These are phyloP conservation scores for Koerneria pararmatus DNA, from an alignment of 2,888 invertebrate genomes.

Conservation along the genomic window DNA sequence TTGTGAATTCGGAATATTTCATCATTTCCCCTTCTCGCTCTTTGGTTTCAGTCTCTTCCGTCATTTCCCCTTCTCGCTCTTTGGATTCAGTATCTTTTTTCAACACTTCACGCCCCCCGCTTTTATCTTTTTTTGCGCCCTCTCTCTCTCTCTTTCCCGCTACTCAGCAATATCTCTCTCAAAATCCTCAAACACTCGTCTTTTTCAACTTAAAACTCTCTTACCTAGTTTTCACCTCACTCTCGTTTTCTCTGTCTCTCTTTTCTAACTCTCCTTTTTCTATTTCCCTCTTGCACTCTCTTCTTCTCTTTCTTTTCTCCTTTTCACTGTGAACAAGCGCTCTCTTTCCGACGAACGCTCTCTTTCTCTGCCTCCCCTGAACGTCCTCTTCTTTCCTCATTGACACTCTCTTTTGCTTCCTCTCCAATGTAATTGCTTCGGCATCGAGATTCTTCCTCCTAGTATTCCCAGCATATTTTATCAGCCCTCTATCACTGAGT, in stretches of 20 bases:
- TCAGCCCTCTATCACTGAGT: too few species aligned
- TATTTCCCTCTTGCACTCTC: conserved; percentile 24
- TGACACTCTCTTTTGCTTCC: too few species aligned
- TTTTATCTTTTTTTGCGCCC: not conserved
- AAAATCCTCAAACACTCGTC: not conserved
- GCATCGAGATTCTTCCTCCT: too few species aligned
- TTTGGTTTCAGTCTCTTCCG: not conserved
- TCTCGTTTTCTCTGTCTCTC: conserved; percentile 11
- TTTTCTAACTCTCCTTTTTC: conserved; percentile 17
- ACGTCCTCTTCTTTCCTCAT: too few species aligned
- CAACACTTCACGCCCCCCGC: not conserved
- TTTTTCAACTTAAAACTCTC: not conserved
- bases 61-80: not conserved
- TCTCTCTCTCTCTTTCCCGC: conserved; percentile 9
- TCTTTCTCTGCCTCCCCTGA: too few species aligned
- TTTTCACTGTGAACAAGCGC: conserved; percentile 2
- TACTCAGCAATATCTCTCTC: not conserved
- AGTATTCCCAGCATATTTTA: too few species aligned
- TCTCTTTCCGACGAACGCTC: conserved; percentile 10
- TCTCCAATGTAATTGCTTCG: too few species aligned
- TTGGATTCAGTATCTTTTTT: not conserved
- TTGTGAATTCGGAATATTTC: not conserved
- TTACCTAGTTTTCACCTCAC: conserved; percentile 21
- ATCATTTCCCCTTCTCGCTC: not conserved
- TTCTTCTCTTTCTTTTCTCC: conserved; percentile 12